phyloP scores from a whole-genome alignment of 2,797 vertebrate species.

The Coreius guichenoti region DNA sequence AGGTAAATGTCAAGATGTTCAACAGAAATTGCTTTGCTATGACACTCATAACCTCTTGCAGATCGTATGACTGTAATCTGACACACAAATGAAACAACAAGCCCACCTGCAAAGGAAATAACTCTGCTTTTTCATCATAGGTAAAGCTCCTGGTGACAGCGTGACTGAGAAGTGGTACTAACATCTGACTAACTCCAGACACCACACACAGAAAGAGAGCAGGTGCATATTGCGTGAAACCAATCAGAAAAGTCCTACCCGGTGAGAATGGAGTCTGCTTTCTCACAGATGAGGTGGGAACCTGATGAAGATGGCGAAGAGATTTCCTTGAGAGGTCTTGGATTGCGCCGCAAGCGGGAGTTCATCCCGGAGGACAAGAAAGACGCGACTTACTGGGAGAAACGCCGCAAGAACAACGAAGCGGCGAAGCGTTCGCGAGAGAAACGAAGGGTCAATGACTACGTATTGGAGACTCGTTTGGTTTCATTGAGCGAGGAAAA shows the following conservation, averaged over 20 bases:
- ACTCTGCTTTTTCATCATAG: constrained; percentile 47
- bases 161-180: constrained; percentile 7
- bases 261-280: constrained; percentile 57
- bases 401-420: constrained; percentile 91
- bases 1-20: background rate
- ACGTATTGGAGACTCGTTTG: constrained; percentile 82
- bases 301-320: constrained; percentile 45
- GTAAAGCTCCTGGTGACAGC: background rate
- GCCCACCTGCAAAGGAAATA: constrained; percentile 28
- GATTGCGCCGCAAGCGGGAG: constrained; percentile 81
- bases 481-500: constrained; percentile 86
- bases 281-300: constrained; percentile 41
- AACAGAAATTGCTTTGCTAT: background rate
- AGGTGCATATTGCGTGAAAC: constrained; percentile 1
- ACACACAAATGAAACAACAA: background rate
- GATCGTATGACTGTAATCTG: background rate
- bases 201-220: background rate
- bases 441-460: constrained; percentile 86
- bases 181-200: background rate
- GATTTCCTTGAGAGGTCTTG: constrained; percentile 45
- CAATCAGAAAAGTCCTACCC: background rate
- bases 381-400: constrained; percentile 92
- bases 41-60: background rate
- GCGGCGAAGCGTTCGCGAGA: constrained; percentile 91
- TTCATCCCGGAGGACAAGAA: constrained; percentile 91